phyloP scores from a whole-genome alignment of 2,113 vertebrate species.

The Climacteris rufus region DNA sequence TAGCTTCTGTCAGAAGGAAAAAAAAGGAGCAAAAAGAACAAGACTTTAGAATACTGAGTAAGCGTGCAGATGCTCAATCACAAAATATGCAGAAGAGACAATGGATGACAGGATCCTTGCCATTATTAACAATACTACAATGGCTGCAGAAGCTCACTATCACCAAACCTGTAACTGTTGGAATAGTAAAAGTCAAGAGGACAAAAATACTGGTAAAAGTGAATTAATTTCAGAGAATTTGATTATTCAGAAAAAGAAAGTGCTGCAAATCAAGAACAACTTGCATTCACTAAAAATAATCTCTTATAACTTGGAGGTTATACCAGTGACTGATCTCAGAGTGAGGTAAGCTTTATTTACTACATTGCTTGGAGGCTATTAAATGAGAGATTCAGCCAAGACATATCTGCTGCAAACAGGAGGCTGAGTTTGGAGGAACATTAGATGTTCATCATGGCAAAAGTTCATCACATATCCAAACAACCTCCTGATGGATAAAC shows the following conservation, averaged over 20 bases:
- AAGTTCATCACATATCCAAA: neutral
- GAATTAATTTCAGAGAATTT: neutral
- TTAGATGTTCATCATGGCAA: neutral
- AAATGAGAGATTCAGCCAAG: neutral
- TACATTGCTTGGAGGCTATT: neutral
- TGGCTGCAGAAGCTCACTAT: neutral
- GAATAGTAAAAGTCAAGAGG: neutral
- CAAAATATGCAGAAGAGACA: neutral
- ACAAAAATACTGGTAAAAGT: neutral
- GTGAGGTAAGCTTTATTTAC: neutral
- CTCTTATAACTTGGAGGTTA: neutral
- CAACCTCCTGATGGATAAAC: neutral
- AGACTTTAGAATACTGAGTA: neutral
- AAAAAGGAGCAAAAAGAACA: neutral
- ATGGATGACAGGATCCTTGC: neutral
- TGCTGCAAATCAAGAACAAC: conserved; percentile 12
- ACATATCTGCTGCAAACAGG: neutral
- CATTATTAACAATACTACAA: neutral
- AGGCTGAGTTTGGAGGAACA: neutral
- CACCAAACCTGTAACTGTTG: neutral
- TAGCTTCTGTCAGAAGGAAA: conserved; percentile 26
- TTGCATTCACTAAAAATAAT: neutral
- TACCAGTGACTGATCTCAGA: neutral
- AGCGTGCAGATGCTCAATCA: neutral
- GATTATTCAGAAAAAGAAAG: neutral